A percentile compares a stretch with the other conserved stretches of the same genome.
Conservation (phyloP, 2,797 vertebrate genomes). For the Fundulus diaphanus region DNA sequence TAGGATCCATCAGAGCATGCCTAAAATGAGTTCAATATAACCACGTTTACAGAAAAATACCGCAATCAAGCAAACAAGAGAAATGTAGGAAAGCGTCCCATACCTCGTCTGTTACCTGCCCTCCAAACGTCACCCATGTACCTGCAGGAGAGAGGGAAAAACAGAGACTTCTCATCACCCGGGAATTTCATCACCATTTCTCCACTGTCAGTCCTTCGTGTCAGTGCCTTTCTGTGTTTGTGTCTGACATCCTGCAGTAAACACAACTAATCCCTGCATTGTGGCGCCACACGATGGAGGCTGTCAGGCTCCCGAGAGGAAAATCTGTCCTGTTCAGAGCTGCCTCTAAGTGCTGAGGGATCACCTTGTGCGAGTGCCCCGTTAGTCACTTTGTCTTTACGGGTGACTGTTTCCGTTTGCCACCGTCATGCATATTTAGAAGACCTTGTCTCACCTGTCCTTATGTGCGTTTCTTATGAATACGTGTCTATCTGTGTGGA, state of each 20-base stretch:
- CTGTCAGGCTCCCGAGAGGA: slow-evolving; percentile 41
- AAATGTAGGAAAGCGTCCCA: slow-evolving; percentile 42
- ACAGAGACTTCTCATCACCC: slow-evolving; percentile 34
- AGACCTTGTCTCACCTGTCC: slow-evolving; percentile 12
- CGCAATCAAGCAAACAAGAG: slow-evolving; percentile 3
- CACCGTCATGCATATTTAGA: background rate
- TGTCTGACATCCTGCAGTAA: slow-evolving; percentile 36
- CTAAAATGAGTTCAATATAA: background rate
- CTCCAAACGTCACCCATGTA: slow-evolving; percentile 98
- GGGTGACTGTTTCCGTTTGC: slow-evolving; percentile 20
- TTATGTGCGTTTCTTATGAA: background rate
- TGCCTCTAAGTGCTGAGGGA: slow-evolving; percentile 16
- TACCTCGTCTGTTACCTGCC: slow-evolving; percentile 97
- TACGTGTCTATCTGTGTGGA: slow-evolving; percentile 8
- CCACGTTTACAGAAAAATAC: background rate
- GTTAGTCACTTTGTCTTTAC: slow-evolving; percentile 23
- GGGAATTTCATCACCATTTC: slow-evolving; percentile 18
- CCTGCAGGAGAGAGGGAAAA: slow-evolving; percentile 75
- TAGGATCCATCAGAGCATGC: too few species aligned
- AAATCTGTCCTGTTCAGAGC: slow-evolving; percentile 31
- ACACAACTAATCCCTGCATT: slow-evolving; percentile 39
- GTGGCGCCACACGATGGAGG: slow-evolving; percentile 22
- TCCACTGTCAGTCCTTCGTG: slow-evolving; percentile 10
- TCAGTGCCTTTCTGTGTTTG: slow-evolving; percentile 23
- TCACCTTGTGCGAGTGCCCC: slow-evolving; percentile 30